Conservation (phyloP, 2,113 vertebrate species). For the Larimichthys crocea region DNA sequence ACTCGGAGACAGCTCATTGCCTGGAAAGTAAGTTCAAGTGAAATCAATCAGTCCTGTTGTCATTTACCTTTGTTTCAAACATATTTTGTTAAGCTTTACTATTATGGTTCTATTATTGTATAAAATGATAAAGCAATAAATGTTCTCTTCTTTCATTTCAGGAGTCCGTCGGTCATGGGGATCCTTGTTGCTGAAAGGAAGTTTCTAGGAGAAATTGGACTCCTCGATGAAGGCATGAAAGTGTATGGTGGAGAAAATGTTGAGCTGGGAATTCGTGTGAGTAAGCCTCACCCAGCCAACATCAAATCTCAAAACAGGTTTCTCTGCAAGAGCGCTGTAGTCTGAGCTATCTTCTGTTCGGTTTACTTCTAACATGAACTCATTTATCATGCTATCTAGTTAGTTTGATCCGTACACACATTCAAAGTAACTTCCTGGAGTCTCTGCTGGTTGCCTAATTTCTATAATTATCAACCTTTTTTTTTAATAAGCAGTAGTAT, state of each 20-base stretch:
- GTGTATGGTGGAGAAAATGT: constrained; percentile 96
- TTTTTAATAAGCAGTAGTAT: no score
- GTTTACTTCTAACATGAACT: no score
- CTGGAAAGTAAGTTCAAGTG: constrained; percentile 78
- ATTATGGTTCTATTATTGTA: not conserved
- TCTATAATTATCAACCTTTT: no score
- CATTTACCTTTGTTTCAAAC: not conserved
- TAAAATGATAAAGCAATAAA: not conserved
- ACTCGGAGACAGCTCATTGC: constrained; percentile 67
- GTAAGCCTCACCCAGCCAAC: constrained; percentile 23
- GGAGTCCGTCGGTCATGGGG: constrained; percentile 94
- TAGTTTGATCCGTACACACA: no score
- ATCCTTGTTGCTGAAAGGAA: constrained; percentile 91
- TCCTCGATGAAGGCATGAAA: constrained; percentile 93
- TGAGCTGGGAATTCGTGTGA: constrained; percentile 94
- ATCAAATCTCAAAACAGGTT: no score
- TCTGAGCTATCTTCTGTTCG: no score
- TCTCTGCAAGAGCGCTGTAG: no score
- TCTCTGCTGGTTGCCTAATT: no score
- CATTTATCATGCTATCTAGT: no score
- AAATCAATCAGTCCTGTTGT: not conserved
- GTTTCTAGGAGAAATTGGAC: constrained; percentile 93
- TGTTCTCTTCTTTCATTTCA: constrained; percentile 53
- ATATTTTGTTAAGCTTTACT: not conserved
- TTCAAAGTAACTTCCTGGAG: no score